These are phyloP conservation scores for Pseudocheirus occidentalis DNA, from an alignment of 2,797 vertebrate species.

Conservation along the genomic window DNA sequence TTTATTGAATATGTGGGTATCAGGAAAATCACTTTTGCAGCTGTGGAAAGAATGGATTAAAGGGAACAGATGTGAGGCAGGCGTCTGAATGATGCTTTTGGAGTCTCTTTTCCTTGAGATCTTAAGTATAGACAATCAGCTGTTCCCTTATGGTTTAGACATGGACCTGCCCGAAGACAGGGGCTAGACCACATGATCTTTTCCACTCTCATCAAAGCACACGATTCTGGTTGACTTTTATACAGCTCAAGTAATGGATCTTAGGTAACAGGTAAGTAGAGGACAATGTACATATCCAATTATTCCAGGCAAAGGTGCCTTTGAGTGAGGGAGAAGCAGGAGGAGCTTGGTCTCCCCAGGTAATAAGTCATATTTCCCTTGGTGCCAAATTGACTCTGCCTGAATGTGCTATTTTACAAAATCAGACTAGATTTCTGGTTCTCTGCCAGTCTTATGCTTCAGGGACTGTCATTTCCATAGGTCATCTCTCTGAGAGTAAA, in stretches of 20 bases:
- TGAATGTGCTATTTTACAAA: neutral
- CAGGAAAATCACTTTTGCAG: neutral
- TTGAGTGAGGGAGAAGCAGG: neutral
- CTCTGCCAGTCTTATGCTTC: fast-evolving
- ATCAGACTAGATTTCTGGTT: neutral
- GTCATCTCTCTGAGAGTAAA: neutral
- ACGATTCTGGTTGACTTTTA: neutral
- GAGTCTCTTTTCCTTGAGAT: neutral
- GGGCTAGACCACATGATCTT: neutral
- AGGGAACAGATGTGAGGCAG: neutral
- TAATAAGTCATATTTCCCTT: neutral
- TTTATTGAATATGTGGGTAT: neutral
- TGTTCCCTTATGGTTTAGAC: neutral
- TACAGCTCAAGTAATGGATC: neutral
- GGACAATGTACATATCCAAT: constrained; percentile 18
- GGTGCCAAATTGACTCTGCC: neutral
- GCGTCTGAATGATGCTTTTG: neutral
- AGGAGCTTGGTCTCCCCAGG: neutral
- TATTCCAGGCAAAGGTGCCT: neutral
- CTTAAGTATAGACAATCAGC: neutral
- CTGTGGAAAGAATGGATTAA: neutral
- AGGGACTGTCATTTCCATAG: too few relatives aligned
- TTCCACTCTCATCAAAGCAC: neutral
- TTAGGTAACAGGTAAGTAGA: neutral
- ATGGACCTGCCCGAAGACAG: neutral